Percentiles rank a stretch among this genome's conserved stretches.
Conservation (phyloP, 2,113 vertebrate genomes). For the Poecile atricapillus region DNA sequence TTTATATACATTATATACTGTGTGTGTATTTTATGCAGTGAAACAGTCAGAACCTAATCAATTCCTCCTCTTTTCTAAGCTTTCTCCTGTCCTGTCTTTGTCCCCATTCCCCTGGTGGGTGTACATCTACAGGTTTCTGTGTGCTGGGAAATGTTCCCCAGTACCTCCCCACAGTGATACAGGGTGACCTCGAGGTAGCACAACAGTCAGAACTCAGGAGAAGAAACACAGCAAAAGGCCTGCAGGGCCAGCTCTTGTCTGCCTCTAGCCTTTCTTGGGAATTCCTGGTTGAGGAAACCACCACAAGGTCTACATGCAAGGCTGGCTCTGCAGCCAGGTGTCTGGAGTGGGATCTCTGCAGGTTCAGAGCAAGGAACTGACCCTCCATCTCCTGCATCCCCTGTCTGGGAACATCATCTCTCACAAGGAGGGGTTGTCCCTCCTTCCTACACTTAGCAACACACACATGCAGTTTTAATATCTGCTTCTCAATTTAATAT, state of each 20-base stretch:
- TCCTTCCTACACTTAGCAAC: not conserved
- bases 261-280: not conserved
- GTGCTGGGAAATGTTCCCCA: not conserved
- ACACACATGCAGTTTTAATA: not conserved
- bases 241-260: not conserved
- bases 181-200: fast-evolving
- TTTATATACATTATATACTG: not conserved
- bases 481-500: not conserved
- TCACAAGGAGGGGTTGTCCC: not conserved
- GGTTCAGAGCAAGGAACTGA: not conserved
- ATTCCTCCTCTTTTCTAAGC: not conserved
- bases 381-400: not conserved
- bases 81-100: not conserved
- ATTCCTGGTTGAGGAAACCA: not conserved
- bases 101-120: not conserved
- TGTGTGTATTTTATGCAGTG: not conserved
- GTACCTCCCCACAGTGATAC: not conserved
- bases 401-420: not conserved
- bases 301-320: fast-evolving
- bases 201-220: not conserved
- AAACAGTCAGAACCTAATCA: not conserved
- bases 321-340: not conserved
- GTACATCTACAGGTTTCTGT: not conserved
- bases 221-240: not conserved
- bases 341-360: not conserved